Conservation (phyloP, 2,113 vertebrate species). For the Tachycineta bicolor region DNA sequence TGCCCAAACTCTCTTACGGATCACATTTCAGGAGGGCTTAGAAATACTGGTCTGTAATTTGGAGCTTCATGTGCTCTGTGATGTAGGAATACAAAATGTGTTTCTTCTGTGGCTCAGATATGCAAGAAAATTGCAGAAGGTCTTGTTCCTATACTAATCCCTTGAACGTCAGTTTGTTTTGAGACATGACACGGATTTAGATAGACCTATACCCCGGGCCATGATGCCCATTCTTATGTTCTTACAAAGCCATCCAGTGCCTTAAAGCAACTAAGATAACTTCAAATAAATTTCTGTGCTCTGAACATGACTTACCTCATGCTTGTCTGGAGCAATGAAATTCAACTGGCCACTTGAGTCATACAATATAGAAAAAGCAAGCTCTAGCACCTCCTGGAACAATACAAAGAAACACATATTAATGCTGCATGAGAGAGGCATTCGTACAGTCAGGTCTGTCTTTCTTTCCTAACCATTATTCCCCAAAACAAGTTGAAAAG, state of each 20-base stretch:
- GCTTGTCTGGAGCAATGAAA: conserved; percentile 98
- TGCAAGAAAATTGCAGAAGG: not conserved
- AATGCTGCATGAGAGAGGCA: not conserved
- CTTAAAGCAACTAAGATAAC: not conserved
- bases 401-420: not conserved
- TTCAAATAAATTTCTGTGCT: not conserved
- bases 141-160: not conserved
- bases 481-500: not conserved
- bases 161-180: not conserved
- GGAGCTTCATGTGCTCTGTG: not conserved
- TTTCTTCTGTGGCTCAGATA: not conserved
- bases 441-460: not conserved
- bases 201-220: not conserved
- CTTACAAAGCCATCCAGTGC: not conserved
- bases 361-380: conserved; percentile 97
- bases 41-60: not conserved
- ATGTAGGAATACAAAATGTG: not conserved
- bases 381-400: conserved; percentile 92
- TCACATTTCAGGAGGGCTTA: not conserved
- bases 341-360: conserved; percentile 97
- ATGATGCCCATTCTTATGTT: not conserved
- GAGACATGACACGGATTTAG: not conserved
- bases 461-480: not conserved
- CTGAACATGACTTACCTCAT: conserved; percentile 86
- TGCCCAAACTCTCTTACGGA: not conserved